A percentile compares a stretch with the other conserved stretches of the same genome.
Evolutionary conservation across 2,113 vertebrate genomes (phyloP).

Genomic region (Cyprinodon tularosa): DNA sequence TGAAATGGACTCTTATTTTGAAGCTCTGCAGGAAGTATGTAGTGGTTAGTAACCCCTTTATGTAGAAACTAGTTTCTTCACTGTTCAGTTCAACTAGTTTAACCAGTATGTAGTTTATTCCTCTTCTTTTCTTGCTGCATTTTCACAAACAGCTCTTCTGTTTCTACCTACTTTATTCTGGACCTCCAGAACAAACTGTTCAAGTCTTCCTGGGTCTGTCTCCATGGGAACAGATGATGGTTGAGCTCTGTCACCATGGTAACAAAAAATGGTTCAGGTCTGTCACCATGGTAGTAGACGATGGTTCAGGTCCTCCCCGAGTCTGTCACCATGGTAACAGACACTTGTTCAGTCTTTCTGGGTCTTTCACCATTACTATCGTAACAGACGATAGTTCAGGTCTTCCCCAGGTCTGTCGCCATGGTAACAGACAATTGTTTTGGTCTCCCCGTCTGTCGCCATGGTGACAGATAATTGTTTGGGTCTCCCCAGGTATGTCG

Average conservation of each 20-base stretch:
- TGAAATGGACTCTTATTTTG: background rate
- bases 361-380: too few species aligned
- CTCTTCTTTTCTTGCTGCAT: background rate
- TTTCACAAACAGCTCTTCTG: too few species aligned
- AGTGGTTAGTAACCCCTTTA: background rate
- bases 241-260: background rate
- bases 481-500: too few species aligned
- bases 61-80: background rate
- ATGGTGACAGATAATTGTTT: too few species aligned
- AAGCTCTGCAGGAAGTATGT: background rate
- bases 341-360: too few species aligned
- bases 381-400: too few species aligned
- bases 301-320: background rate
- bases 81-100: background rate
- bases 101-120: background rate
- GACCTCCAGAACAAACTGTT: too few species aligned
- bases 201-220: background rate
- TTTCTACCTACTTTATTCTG: too few species aligned
- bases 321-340: too few species aligned
- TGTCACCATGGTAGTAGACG: background rate
- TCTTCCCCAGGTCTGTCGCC: too few species aligned
- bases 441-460: too few species aligned
- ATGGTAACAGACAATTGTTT: too few species aligned
- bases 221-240: background rate
- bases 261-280: background rate